Percentiles rank a stretch among this genome's conserved stretches.
These are phyloP conservation scores for Plutomurus gul DNA, from an alignment of 1,140 invertebrate genomes.

Conservation along the genomic window DNA sequence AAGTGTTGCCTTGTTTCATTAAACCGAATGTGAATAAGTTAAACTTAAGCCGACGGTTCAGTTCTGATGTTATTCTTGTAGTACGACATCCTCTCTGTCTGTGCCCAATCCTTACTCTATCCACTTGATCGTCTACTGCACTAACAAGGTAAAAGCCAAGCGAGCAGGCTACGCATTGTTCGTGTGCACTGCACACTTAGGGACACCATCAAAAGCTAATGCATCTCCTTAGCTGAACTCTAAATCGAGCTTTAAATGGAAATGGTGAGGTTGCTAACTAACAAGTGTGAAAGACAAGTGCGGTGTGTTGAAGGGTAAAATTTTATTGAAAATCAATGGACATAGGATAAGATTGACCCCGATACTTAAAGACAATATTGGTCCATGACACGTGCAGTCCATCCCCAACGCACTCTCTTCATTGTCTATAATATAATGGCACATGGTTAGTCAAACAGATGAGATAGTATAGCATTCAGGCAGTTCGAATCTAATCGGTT, in stretches of 20 bases:
- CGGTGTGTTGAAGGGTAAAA: not conserved
- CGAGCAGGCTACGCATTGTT: too few relatives aligned
- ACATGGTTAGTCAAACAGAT: not conserved
- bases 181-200: too few relatives aligned
- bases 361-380: conserved; percentile 36
- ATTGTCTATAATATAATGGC: conserved; percentile 16
- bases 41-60: not conserved
- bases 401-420: not conserved
- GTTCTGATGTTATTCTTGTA: too few relatives aligned
- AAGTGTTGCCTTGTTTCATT: not conserved
- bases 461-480: too few relatives aligned
- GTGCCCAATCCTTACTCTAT: too few relatives aligned
- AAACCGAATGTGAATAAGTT: not conserved
- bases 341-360: conserved; percentile 27
- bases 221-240: not conserved
- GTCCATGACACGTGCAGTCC: conserved; percentile 27
- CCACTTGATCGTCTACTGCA: too few relatives aligned
- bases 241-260: conserved; percentile 4
- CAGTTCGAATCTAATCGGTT: too few relatives aligned
- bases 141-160: too few relatives aligned
- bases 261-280: not conserved
- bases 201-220: not conserved
- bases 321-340: conserved; percentile 33
- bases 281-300: conserved; percentile 27
- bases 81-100: too few relatives aligned